phyloP scores from a whole-genome alignment of 2,113 vertebrate species.

The Crotalus viridis region DNA sequence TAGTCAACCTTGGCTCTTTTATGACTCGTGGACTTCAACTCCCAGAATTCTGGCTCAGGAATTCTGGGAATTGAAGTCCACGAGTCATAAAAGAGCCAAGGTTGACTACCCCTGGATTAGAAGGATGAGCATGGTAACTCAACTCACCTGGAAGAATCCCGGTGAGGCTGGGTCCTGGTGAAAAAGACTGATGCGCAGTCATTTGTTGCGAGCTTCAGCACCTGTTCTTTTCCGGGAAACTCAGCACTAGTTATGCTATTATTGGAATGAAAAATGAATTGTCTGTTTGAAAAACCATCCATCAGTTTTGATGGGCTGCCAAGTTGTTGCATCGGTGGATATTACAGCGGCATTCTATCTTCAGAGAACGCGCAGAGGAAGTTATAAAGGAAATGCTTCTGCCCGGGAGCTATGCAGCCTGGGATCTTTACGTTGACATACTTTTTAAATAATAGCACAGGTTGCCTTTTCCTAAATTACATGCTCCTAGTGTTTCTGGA shows the following conservation, averaged over 20 bases:
- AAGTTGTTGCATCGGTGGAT: background rate
- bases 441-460: background rate
- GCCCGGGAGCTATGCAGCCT: background rate
- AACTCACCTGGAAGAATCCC: background rate
- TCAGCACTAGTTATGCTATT: background rate
- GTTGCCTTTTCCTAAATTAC: conserved; percentile 1
- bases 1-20: too few species aligned
- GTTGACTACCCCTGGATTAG: background rate
- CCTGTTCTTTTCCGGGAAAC: background rate
- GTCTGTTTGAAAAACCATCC: background rate
- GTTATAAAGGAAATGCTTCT: background rate
- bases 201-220: background rate
- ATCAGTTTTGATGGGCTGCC: background rate
- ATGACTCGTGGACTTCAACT: too few species aligned
- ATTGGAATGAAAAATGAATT: background rate
- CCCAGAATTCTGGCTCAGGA: too few species aligned
- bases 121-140: background rate
- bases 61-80: too few species aligned
- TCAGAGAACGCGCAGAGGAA: too few species aligned
- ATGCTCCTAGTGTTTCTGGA: background rate
- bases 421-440: background rate
- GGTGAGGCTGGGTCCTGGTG: background rate
- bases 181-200: background rate
- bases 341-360: background rate
- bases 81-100: too few species aligned